Base-by-base conservation (phyloP, 2,113 vertebrate species). In the Pteronura brasiliensis region DNA sequence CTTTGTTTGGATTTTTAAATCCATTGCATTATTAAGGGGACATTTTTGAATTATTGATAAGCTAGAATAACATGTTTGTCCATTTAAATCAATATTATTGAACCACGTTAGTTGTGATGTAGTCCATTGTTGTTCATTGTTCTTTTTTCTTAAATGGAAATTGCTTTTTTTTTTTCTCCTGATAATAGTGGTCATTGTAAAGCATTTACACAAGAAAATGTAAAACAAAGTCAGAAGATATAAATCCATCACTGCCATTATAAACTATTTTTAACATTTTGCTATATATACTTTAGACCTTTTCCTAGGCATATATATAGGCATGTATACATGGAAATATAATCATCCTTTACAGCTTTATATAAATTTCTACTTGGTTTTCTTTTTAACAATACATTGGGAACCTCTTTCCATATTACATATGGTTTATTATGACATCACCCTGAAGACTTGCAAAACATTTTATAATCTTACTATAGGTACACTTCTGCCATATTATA, bases 81-180 rank as follows among this genome's bases (percentile, higher is more conserved):
- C 59, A 63, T 67, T 71, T 63, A 29, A 83, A 69, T 90, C 86
- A 63, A 90, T 83, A 81, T 29, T 95, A 95, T 71, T 71, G 36
- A 95, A 42, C n/a, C 27, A 89, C 49, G 36, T 11, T 72, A 34
- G 52, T 47, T 76, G 31, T 96, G 83, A 61, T 72, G 7, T 80
- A 81, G 67, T 93, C 34, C 44, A 63, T 29, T 52, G 47, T 74
- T 74, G 18, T 72, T 63, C 44, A 63, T 29, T 52, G 47, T 74
- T 74, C 23, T 72, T 63, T 92, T 55, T 86, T 84, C 74, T 89
- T 76, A 92, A 89, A 27, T 39, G 34, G 65, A 93, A 96, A 90
- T 29, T 86, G 34, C 23, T 55, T 52, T 85, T 86, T 17, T 14
- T 55, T 44, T 76, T 55, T 1, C 1, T 2, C 15, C 85, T 27